Conservation (phyloP, 37 sponge, comb jelly and placozoan species). For the Ephydatia muelleri region DNA sequence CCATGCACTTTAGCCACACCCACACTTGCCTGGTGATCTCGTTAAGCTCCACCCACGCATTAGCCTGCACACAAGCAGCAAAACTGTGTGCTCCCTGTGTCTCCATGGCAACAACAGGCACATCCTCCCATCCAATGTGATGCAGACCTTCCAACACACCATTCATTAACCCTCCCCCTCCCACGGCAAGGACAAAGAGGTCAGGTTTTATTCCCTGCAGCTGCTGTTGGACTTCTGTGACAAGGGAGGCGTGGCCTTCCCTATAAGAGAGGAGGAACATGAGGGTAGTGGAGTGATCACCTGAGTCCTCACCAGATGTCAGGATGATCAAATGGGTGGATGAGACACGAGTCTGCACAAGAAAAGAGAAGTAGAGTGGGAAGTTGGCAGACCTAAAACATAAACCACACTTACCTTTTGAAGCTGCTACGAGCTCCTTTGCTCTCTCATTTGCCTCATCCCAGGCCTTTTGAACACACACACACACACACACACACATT, state of each 20-base stretch:
- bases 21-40: slow-evolving; percentile 79
- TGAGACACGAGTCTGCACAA: slow-evolving; percentile 24
- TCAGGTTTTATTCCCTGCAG: slow-evolving; percentile 50
- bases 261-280: slow-evolving; percentile 28
- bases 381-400: not conserved
- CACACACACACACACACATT: too few relatives aligned
- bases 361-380: not conserved
- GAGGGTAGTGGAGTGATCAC: not conserved
- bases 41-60: slow-evolving; percentile 62
- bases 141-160: slow-evolving; percentile 89
- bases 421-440: slow-evolving; percentile 35
- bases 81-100: slow-evolving; percentile 88
- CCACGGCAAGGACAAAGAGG: slow-evolving; percentile 81
- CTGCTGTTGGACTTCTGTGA: slow-evolving; percentile 75
- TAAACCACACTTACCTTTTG: slow-evolving; percentile 19
- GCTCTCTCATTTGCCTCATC: slow-evolving; percentile 72
- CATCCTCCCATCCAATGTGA: slow-evolving; percentile 75
- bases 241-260: slow-evolving; percentile 81
- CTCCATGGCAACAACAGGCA: slow-evolving; percentile 94
- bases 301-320: slow-evolving; percentile 69
- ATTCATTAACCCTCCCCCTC: slow-evolving; percentile 90
- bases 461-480: slow-evolving; percentile 52
- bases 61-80: slow-evolving; percentile 62
- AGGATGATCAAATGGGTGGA: slow-evolving; percentile 91
- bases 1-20: not conserved